phyloP scores from a whole-genome alignment of 2,888 invertebrate genomes.

The Nomada ruficornis region DNA sequence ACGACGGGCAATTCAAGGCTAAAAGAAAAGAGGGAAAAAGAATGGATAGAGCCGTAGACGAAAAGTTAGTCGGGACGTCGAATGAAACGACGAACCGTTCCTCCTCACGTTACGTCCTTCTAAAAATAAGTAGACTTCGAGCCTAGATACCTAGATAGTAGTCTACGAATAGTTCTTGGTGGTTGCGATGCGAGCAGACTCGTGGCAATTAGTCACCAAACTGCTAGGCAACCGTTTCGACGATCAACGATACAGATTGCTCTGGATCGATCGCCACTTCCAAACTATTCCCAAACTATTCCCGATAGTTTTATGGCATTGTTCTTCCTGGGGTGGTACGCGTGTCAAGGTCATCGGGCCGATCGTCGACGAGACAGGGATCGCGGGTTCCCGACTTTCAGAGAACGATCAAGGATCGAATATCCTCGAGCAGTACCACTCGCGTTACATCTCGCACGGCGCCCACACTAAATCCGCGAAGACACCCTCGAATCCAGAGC shows the following conservation, averaged over 20 bases:
- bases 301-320: background rate
- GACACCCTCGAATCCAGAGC: too few species aligned
- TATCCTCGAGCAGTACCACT: conserved; percentile 15
- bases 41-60: conserved; percentile 22
- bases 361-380: background rate
- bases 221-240: conserved; percentile 26
- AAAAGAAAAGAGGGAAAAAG: background rate
- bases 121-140: conserved; percentile 84
- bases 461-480: background rate
- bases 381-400: background rate
- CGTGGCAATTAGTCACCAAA: conserved; percentile 76
- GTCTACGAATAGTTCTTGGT: conserved; percentile 82
- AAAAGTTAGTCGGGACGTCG: conserved; percentile 60
- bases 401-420: background rate
- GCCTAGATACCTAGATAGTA: conserved; percentile 84
- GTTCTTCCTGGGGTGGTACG: background rate
- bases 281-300: too few species aligned
- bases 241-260: conserved; percentile 5
- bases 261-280: background rate
- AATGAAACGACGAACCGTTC: conserved; percentile 70
- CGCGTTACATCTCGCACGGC: background rate
- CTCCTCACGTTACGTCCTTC: conserved; percentile 84
- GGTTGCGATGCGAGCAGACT: conserved; percentile 71
- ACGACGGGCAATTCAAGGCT: background rate
- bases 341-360: conserved; percentile 47